These are phyloP conservation scores for Eupristina koningsbergeri DNA, from an alignment of 1,140 invertebrate species.

Conservation along the genomic window DNA sequence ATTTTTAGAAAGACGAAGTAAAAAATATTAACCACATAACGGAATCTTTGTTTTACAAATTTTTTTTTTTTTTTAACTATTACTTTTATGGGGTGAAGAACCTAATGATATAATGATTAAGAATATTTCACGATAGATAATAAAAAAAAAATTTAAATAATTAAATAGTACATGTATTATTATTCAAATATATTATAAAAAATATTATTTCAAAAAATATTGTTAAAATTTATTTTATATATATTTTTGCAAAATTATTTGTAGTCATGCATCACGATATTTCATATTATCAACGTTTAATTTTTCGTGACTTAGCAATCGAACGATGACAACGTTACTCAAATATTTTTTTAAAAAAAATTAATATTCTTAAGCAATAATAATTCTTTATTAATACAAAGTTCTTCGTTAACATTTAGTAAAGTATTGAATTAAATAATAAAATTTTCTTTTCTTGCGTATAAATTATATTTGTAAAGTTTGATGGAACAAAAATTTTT, in stretches of 20 bases:
- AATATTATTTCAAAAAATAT: neutral
- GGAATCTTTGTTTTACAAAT: no score
- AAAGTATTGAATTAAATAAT: neutral
- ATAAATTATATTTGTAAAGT: neutral
- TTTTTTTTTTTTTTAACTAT: no score
- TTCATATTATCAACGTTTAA: neutral
- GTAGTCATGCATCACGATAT: slow-evolving; percentile 1
- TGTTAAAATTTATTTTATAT: neutral
- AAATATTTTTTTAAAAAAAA: slow-evolving; percentile 4
- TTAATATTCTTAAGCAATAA: neutral
- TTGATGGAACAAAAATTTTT: neutral
- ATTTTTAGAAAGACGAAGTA: no score
- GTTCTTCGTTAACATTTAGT: neutral
- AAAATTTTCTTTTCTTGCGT: neutral
- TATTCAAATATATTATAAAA: neutral
- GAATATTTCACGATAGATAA: neutral
- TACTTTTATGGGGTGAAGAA: neutral
- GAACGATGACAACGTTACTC: neutral
- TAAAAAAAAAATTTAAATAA: neutral
- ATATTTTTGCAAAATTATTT: slow-evolving; percentile 21
- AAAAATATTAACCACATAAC: no score
- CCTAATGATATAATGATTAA: neutral
- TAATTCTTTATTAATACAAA: slow-evolving; percentile 5
- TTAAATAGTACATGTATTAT: neutral
- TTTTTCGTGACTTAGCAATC: slow-evolving; percentile 17